Evolutionary conservation across 2,797 vertebrate species (phyloP), one percentile per base, ranked within the genome.

Genomic region (Manis javanica): DNA sequence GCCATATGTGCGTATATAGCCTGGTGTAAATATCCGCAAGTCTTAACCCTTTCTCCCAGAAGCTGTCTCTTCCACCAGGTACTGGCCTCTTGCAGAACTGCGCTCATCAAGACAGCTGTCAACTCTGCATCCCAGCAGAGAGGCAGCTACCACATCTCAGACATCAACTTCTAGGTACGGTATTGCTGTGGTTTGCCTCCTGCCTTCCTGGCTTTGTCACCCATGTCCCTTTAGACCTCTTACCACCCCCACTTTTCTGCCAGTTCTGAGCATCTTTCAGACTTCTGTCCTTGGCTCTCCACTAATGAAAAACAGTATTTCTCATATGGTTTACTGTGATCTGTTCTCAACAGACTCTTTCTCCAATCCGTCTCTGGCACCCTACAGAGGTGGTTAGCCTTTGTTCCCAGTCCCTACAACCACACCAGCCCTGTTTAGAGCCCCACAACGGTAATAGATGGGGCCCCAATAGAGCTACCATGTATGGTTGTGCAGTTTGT

Each of bases 21-120:
- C 71, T 15, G 49, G n/a, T 6, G 21, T n/a, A 61, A 59, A 57
- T 71, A 42, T 49, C n/a, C 72, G 81, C 37, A 24, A 13, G 61
- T 79, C 71, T 88, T 55, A 24, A 29, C 7, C 63, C 53, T 95
- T 55, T 85, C 81, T 87, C 61, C 53, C 69, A 55, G 64, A 57
- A 51, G 53, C 37, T 23, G 34, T 34, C n/a, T 64, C 53, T 46
- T 23, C 59, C 4, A 39, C 31, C 34, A 34, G 59, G 26, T 2
- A 66, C 14, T 0, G 2, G 59, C 7, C 12, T 10, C 19, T 49
- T 75, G 51, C 26, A 46, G 64, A 61, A 24, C 46, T 46, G 26
- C 0, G 0, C 18, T 39, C 1, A 8, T 79, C 57, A 53, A 55
- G 83, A 66, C 26, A 53, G 2, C 53, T 66, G 3, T 57, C 61